Conservation (phyloP, 2,797 vertebrate species). For the Morus bassanus region DNA sequence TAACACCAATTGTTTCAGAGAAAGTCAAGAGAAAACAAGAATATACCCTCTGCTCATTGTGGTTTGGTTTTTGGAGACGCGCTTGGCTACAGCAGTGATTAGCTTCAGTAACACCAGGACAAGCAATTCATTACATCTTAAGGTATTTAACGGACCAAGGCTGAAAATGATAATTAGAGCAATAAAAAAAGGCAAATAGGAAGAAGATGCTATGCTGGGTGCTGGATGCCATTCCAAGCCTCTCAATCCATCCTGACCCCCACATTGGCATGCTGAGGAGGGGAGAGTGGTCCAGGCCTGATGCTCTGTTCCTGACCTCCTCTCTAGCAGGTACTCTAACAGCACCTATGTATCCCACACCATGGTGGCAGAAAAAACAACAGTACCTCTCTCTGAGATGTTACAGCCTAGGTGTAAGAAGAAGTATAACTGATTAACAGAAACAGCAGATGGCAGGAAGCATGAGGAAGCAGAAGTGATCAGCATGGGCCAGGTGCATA, state of each 20-base stretch:
- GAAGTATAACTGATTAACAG: neutral
- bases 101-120: neutral
- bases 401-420: neutral
- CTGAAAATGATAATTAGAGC: neutral
- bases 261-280: neutral
- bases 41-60: neutral
- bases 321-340: neutral
- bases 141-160: neutral
- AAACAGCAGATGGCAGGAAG: constrained; percentile 33
- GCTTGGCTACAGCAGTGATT: neutral
- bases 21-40: neutral
- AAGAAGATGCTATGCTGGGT: neutral
- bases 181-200: neutral
- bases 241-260: neutral
- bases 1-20: neutral
- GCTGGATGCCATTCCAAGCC: neutral
- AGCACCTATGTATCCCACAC: neutral
- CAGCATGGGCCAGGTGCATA: neutral
- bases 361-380: neutral
- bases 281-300: neutral
- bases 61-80: neutral
- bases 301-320: neutral
- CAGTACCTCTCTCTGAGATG: neutral
- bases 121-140: neutral
- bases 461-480: neutral